These are phyloP conservation scores for Dolichotis patagonum DNA, from an alignment of 2,113 vertebrate species.

Conservation along the genomic window DNA sequence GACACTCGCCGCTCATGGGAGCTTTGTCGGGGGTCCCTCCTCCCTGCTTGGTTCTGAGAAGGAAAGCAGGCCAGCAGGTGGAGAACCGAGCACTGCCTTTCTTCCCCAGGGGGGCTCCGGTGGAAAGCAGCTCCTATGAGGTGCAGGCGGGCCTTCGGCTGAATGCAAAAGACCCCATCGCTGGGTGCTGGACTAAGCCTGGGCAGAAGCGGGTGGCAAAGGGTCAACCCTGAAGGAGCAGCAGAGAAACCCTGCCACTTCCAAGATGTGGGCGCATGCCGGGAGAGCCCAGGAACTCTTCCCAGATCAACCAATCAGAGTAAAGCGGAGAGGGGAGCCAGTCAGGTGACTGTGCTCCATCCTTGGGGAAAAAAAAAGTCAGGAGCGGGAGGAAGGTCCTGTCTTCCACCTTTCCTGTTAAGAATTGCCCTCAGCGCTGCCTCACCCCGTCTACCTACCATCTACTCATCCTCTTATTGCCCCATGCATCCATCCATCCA, in stretches of 20 bases:
- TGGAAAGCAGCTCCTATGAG: background rate
- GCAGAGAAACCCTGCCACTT: background rate
- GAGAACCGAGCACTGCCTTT: background rate
- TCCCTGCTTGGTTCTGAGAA: background rate
- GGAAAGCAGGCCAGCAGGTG: no score
- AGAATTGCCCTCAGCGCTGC: background rate
- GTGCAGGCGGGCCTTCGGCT: background rate
- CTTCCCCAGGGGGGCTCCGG: background rate
- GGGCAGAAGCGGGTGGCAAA: background rate
- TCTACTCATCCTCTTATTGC: background rate
- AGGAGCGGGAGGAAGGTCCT: background rate
- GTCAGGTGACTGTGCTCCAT: rapidly evolving
- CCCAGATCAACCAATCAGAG: background rate
- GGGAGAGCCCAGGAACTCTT: rapidly evolving
- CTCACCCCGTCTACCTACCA: background rate
- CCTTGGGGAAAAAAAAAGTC: background rate
- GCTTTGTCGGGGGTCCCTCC: no score
- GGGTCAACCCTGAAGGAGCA: background rate
- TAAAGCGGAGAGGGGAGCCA: rapidly evolving
- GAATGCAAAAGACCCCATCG: background rate
- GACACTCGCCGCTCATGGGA: rapidly evolving
- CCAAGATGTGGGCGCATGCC: no score
- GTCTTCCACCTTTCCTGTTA: rapidly evolving
- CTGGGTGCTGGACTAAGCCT: rapidly evolving
- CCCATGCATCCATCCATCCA: background rate